Conservation (phyloP, 30 jellyfish, hydroid and myxozoan species). For the Pseudorhiza aurosa region DNA sequence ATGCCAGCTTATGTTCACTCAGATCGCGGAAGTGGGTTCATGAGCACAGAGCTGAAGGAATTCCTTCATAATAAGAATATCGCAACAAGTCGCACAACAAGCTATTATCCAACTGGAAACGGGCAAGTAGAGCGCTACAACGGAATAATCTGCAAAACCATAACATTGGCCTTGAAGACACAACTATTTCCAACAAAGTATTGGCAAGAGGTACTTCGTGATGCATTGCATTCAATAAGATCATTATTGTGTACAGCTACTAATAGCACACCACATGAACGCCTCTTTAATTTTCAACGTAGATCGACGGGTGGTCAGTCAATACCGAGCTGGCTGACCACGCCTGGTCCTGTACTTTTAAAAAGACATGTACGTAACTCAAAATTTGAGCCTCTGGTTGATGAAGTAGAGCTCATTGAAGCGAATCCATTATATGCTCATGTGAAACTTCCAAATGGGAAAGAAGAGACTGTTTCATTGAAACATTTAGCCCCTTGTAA, state of each 20-base stretch:
- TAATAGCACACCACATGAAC: slow-evolving; percentile 79
- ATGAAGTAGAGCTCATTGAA: slow-evolving; percentile 40
- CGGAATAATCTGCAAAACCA: slow-evolving; percentile 74
- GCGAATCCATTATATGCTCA: slow-evolving; percentile 43
- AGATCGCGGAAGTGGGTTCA: slow-evolving; percentile 38
- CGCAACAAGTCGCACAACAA: slow-evolving; percentile 61
- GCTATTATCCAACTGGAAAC: slow-evolving; percentile 63
- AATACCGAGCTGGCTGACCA: slow-evolving; percentile 54
- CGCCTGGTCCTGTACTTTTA: slow-evolving; percentile 56
- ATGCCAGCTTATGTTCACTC: slow-evolving; percentile 66
- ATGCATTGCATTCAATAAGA: slow-evolving; percentile 75
- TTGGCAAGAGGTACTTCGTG: slow-evolving; percentile 75
- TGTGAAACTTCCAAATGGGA: slow-evolving; percentile 38
- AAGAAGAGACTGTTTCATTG: slow-evolving; percentile 48
- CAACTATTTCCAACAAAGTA: slow-evolving; percentile 22
- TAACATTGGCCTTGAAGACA: slow-evolving; percentile 49
- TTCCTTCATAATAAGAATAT: slow-evolving; percentile 9
- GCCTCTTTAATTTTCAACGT: slow-evolving; percentile 60
- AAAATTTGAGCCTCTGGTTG: slow-evolving; percentile 40
- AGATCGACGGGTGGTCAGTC: slow-evolving; percentile 57
- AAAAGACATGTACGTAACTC: slow-evolving; percentile 21
- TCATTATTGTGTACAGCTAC: slow-evolving; percentile 81
- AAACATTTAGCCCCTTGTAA: slow-evolving; percentile 45
- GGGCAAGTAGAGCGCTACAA: slow-evolving; percentile 85
- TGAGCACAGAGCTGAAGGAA: slow-evolving; percentile 32